Evolutionary conservation across 1,140 invertebrate genomes (phyloP).

Genomic region (Monochamus saltuarius): DNA sequence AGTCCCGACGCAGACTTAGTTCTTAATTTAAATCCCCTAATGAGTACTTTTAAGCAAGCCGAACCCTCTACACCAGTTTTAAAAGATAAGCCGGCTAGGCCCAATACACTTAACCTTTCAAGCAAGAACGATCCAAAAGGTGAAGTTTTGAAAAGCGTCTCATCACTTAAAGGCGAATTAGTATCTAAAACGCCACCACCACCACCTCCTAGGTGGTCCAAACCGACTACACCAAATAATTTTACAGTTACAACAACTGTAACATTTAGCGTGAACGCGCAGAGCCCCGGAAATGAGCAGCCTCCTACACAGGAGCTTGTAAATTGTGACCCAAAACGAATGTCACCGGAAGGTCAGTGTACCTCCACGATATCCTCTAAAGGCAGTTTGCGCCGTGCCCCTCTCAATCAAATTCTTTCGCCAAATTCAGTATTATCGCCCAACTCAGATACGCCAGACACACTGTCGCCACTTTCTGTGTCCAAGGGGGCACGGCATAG

Average conservation of each 20-base stretch:
- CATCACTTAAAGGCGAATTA: constrained; percentile 38
- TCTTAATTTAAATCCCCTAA: constrained; percentile 72
- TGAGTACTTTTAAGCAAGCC: constrained; percentile 62
- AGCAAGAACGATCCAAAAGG: constrained; percentile 48
- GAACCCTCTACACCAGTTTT: constrained; percentile 55
- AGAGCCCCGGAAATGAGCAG: constrained; percentile 37
- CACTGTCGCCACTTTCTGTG: constrained; percentile 44
- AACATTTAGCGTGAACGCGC: constrained; percentile 73
- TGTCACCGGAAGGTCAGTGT: constrained; percentile 57
- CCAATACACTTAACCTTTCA: constrained; percentile 76
- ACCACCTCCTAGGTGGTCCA: constrained; percentile 65
- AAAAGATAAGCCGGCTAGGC: constrained; percentile 70
- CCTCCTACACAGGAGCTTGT: constrained; percentile 29
- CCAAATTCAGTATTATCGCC: constrained; percentile 59
- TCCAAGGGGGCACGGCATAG: constrained; percentile 44
- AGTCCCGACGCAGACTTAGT: constrained; percentile 71
- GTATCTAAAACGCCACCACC: constrained; percentile 58
- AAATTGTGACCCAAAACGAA: constrained; percentile 52
- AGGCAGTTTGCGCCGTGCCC: constrained; percentile 50
- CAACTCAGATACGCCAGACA: constrained; percentile 56
- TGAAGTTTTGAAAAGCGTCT: constrained; percentile 33
- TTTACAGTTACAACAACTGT: constrained; percentile 81
- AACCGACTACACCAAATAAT: constrained; percentile 67
- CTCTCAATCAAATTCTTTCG: constrained; percentile 49
- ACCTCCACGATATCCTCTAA: constrained; percentile 56